Evolutionary conservation across 2,888 invertebrate species (phyloP).

Genomic region (Sinodicranocentrus sp.): DNA sequence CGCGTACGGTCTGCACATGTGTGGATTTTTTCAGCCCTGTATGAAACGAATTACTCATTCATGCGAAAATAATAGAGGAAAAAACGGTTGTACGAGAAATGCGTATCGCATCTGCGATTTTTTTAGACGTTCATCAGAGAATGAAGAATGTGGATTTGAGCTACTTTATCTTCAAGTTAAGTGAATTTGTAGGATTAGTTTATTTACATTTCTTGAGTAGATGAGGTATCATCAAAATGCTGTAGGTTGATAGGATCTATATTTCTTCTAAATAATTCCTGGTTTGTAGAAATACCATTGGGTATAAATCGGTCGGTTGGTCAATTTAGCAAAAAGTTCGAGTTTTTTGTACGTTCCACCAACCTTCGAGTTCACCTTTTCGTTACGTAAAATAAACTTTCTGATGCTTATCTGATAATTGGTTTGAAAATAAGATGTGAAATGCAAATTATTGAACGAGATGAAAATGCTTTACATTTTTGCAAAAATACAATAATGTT

Average conservation of each 20-base stretch:
- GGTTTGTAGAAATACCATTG: neutral
- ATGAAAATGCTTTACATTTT: neutral
- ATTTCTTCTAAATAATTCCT: neutral
- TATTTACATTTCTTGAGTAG: neutral
- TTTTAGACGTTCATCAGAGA: neutral
- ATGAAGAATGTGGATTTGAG: too few species aligned
- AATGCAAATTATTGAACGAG: neutral
- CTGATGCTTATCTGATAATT: neutral
- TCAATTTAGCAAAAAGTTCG: neutral
- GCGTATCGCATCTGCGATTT: neutral
- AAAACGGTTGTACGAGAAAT: conserved; percentile 1
- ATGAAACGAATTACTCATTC: neutral
- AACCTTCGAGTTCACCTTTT: neutral
- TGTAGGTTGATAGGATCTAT: neutral
- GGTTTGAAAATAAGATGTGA: neutral
- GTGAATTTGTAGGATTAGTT: conserved; percentile 1
- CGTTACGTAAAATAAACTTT: neutral
- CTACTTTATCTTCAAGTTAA: neutral
- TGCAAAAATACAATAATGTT: too few species aligned
- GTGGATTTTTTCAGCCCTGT: neutral
- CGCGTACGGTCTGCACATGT: neutral
- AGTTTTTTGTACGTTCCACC: neutral
- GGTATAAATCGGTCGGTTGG: neutral
- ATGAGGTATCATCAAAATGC: neutral
- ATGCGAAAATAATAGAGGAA: neutral